These are phyloP conservation scores for Palythoa caribaeorum DNA, from an alignment of 92 coral and sea anemone genomes.

Conservation along the genomic window DNA sequence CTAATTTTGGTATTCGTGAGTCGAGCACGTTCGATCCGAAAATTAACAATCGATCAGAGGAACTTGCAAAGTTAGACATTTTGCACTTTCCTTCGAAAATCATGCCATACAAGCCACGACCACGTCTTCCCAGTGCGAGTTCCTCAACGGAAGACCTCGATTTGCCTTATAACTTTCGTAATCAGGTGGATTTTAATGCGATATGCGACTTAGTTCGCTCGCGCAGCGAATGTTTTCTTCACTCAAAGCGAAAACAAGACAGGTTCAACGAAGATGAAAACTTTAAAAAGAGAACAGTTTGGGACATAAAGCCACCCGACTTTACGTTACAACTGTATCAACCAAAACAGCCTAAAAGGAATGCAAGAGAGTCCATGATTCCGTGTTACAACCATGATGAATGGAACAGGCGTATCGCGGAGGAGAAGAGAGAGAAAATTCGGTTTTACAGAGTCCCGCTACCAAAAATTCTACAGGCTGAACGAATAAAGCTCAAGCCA, in stretches of 20 bases:
- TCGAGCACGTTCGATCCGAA: neutral
- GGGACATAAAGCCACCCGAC: slow-evolving; percentile 88
- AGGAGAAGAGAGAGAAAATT: slow-evolving; percentile 63
- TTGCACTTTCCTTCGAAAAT: neutral
- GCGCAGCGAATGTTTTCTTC: slow-evolving; percentile 89
- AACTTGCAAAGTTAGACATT: neutral
- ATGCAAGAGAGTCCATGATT: slow-evolving; percentile 79
- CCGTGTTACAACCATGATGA: slow-evolving; percentile 76
- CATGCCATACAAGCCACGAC: slow-evolving; percentile 66
- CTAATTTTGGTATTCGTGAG: slow-evolving; percentile 9
- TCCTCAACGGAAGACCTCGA: slow-evolving; percentile 48
- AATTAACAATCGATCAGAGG: neutral
- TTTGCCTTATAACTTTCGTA: slow-evolving; percentile 70
- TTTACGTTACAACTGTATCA: slow-evolving; percentile 85
- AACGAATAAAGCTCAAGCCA: slow-evolving; percentile 51
- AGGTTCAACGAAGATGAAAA: slow-evolving; percentile 30
- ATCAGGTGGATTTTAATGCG: slow-evolving; percentile 81
- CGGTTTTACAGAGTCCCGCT: slow-evolving; percentile 76
- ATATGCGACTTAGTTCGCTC: slow-evolving; percentile 84
- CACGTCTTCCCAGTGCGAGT: slow-evolving; percentile 58
- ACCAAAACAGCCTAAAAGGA: slow-evolving; percentile 76
- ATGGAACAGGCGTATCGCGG: slow-evolving; percentile 70
- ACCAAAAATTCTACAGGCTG: slow-evolving; percentile 85
- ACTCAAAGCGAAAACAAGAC: slow-evolving; percentile 75
- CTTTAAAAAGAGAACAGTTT: slow-evolving; percentile 59